Base-by-base conservation (phyloP, 2,888 invertebrate genomes). In the Eulithis testata region DNA sequence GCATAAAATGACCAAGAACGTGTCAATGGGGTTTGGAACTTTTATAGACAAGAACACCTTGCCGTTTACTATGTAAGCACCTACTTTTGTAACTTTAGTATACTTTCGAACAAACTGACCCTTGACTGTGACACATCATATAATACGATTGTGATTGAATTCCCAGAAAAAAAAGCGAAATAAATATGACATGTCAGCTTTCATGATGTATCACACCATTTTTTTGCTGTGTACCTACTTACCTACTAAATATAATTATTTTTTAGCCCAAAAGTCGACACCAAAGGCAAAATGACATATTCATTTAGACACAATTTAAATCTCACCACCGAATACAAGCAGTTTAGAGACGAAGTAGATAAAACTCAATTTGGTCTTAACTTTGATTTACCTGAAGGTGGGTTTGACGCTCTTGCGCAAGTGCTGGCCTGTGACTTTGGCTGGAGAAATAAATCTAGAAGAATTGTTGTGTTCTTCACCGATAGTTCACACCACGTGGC, bases 321-420 rank as follows among this genome's bases (percentile, higher is more conserved):
- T 40, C 85, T 98, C 57, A 95, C 94, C 9, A 84, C 88, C 5
- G 89, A 96, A 69, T 91, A 94, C 3, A 72, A 81, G 1, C 76
- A 68, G 47, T 95, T 95, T 74, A 76, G 88, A 72, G 66, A 75
- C 0, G 75, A 83, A 54, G 87, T 95, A 1, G 85, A 86, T 0
- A 71, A 79, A 0, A 90, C 92, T 0, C 72, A 81, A 6, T 82
- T 90, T 36, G 94, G 94, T 1, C 84, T 82, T 1, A 95, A 95
- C 84, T 80, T 95, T 62, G 97, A 97, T 79, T 78, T 86, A 0
- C 97, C 96, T 0, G 98, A 98, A 88, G 97, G 97, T 7, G 97
- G 97, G 0, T 94, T 98, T 56, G 98, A 98, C 83, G 98, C 97
- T 4, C 93, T 98, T 36, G 96, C 98, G 93, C 98, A 98, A 88